Evolutionary conservation across 2,113 vertebrate genomes (phyloP), one percentile per base, ranked within the genome.

Genomic region (Aphyosemion australe): DNA sequence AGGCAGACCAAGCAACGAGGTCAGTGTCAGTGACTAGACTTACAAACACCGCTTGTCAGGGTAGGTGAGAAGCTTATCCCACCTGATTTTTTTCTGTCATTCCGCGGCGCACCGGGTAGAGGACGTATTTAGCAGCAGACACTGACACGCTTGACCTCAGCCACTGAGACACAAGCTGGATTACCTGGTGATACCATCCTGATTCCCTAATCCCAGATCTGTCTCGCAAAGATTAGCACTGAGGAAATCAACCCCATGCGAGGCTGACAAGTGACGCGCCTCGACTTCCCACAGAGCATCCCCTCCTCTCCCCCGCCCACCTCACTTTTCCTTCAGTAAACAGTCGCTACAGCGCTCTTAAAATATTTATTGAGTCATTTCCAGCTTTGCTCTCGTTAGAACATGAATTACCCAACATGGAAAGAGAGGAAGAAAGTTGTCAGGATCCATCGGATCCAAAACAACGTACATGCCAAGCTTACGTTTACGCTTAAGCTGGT

Each of bases 141-240:
- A 48, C 74, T 42, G 67, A 86, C 82, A 80, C 18, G n/a, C 32
- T 71, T 85, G 86, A 85, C 87, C 86, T 85, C 76, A 61, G 62
- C 67, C 78, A 79, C 47, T 21, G 74, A 80, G 77, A 78, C 58
- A 60, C 81, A 77, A 82, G 74, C 72, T 68, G 87, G 88, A 89
- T 91, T 91, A 91, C 77, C 84, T 76, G 77, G 57, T 61, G 76
- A 77, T 84, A 78, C 64, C 56, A 72, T 75, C 71, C 77, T 69
- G 72, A 78, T 85, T 83, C 76, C 49, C 55, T 91, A 87, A 90
- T 89, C 84, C 84, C 65, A 75, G 83, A 83, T 85, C 86, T 84
- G 86, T 68, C 77, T 72, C 43, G 61, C 76, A 47, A 74, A 89
- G 86, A 88, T 87, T 89, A 91, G 69, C 60, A 42, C 66, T 0